Evolutionary conservation across 2,888 invertebrate genomes (phyloP), one percentile per base, ranked within the genome.

Genomic region (Drosophila neoperkinsi): DNA sequence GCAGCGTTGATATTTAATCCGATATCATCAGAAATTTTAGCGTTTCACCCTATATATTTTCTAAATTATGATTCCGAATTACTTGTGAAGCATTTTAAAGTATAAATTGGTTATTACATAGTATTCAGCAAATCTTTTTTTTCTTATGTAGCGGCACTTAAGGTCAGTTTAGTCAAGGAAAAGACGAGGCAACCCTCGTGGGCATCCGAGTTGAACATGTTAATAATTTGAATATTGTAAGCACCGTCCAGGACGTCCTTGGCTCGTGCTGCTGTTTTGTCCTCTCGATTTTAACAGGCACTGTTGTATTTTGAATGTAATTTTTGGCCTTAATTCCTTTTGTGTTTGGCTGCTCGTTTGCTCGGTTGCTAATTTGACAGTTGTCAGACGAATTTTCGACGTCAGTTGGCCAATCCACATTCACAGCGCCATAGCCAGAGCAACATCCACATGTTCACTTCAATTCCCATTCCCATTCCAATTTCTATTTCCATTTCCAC

Each of bases 291-390:
- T 38, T 38, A 25, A 34, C 67, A 49, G 21, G 31, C 53, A 13
- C 33, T 66, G 6, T 30, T 30, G 72, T 73, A 85, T 85, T 77
- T 77, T 69, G 79, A 83, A 77, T 74, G 71, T 77, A 85, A 82
- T 83, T 74, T 76, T 82, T 81, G 77, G 84, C 79, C 81, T 73
- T 84, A 88, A 84, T 84, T 84, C 71, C 79, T 72, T 79, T 84
- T 84, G 84, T 84, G 74, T 76, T 80, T 75, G 78, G 65, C 72
- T 72, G 79, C 59, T 70, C 70, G 76, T 43, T 66, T 70, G 69
- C 66, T 84, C 69, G 71, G 73, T 77, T 80, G 88, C 84, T 90
- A 90, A 90, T 90, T 90, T 89, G 89, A 90, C 89, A 90, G 90
- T 90, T 90, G 89, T 89, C 83, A 82, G 82, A 71, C 74, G 71